phyloP scores from a whole-genome alignment of 2,888 invertebrate genomes.

The Philhelius pedissequus region DNA sequence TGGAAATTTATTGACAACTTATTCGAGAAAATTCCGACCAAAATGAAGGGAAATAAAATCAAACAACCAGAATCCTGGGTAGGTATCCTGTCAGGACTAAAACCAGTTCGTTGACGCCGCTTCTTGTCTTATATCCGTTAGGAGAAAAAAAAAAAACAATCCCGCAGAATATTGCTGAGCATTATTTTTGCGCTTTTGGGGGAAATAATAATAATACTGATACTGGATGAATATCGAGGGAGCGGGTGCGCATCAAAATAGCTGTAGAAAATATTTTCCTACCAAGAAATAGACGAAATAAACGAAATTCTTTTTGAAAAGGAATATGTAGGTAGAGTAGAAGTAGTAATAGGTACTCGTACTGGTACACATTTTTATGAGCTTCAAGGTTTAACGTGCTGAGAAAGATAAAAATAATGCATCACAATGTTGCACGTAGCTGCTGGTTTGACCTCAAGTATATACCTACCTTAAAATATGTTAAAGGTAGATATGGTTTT shows the following conservation, averaged over 20 bases:
- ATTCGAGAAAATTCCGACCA: conserved; percentile 39
- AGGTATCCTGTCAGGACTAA: not conserved
- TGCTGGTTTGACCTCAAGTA: not conserved
- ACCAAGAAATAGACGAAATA: conserved; percentile 15
- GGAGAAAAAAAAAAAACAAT: conserved; percentile 22
- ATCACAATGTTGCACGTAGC: not conserved
- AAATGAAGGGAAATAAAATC: conserved; percentile 35
- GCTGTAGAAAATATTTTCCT: not conserved
- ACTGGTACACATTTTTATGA: conserved; percentile 3
- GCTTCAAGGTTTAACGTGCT: not conserved
- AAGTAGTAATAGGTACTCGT: not conserved
- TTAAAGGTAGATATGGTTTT: too few species aligned
- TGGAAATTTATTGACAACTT: conserved; percentile 65
- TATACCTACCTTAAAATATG: not conserved
- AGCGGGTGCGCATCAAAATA: conserved; percentile 8
- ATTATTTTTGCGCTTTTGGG: conserved; percentile 30
- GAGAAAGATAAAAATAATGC: conserved; percentile 1
- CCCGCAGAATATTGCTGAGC: conserved; percentile 47
- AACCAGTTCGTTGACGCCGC: not conserved
- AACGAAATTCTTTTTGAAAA: conserved; percentile 6
- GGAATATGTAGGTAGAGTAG: not conserved
- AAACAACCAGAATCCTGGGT: conserved; percentile 4
- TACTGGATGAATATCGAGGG: not conserved
- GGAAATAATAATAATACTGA: not conserved
- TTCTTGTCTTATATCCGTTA: too few species aligned